Base-by-base conservation (phyloP, 2,113 vertebrate species). In the Delphinus delphis region DNA sequence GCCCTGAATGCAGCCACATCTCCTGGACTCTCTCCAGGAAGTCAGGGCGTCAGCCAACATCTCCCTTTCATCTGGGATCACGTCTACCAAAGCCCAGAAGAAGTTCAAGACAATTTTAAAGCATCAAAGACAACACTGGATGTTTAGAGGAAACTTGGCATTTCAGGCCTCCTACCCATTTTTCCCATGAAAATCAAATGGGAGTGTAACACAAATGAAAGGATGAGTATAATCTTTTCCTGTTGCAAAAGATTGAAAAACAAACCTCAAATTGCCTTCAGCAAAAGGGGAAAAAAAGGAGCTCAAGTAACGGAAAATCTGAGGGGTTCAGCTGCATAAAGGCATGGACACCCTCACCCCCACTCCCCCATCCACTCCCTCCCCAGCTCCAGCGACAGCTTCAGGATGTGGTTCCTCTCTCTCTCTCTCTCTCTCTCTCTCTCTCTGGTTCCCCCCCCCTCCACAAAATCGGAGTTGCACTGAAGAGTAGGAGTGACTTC, bases 331-430 rank as follows among this genome's bases (percentile, higher is more conserved):
- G 76, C 11, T 15, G 15, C 79, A 9, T 8, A 9, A 15, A 47
- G 26, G 14, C 0, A 0, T 9, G 26, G 14, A 7, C n/a, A 20
- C 60, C n/a, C 31, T 31, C 17, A 25, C 31, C 26, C 63, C 26
- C 63, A 31, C 28, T 12, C 26, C 12, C 26, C 28, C 63, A 62
- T 3, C 28, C 63, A 65, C 28, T 14, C 28, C 63, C 26, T 65
- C 85, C 28, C 1, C 2, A 17, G 6, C 23, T 26, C 65, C 65
- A 25, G 14, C 9, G 1, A 28, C 1, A 8, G 55, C 82, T 47
- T 20, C 44, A 2, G 58, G 55, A 67, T 21, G 5, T 12, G 62
- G 21, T 3, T 28, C 41, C 58, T 38, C 9, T 3, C 4, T 65
- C 28, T 25, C 33, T 4, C 21, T 7, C 5, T 38, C 36, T 12